A percentile compares a stretch with the other conserved stretches of the same genome.
Evolutionary conservation across 2,888 invertebrate genomes (phyloP).

Genomic region (Harpalus rubripes): DNA sequence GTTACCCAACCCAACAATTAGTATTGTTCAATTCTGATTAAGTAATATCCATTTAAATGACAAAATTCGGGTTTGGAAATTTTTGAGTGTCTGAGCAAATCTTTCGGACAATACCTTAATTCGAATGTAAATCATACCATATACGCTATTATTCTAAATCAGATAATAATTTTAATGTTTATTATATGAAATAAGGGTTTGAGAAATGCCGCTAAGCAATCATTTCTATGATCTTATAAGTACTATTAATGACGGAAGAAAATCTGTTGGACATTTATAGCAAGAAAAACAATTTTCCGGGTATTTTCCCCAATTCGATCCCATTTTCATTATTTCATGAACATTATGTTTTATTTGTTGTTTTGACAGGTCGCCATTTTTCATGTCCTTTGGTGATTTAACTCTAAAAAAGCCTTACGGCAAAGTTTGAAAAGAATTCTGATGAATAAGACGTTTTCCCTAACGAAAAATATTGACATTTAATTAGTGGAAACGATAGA

Average conservation of each 20-base stretch:
- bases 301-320: neutral
- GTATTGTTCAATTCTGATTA: too few species aligned
- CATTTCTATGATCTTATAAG: neutral
- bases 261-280: neutral
- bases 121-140: too few species aligned
- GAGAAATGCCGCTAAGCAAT: too few species aligned
- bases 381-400: neutral
- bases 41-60: too few species aligned
- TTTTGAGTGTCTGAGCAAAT: too few species aligned
- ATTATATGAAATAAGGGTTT: too few species aligned
- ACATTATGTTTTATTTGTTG: slow-evolving; percentile 22
- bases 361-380: neutral
- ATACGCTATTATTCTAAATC: too few species aligned
- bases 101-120: too few species aligned
- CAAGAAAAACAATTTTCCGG: slow-evolving; percentile 2
- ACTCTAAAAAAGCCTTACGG: neutral
- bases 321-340: slow-evolving; percentile 5
- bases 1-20: too few species aligned
- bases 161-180: too few species aligned
- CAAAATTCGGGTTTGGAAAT: too few species aligned
- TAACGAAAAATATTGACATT: slow-evolving; percentile 2
- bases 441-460: neutral
- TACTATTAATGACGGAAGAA: neutral
- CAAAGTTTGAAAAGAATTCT: neutral
- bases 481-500: neutral